These are phyloP conservation scores for Lasioglossum calceatum DNA, from an alignment of 2,888 invertebrate species.

Conservation along the genomic window DNA sequence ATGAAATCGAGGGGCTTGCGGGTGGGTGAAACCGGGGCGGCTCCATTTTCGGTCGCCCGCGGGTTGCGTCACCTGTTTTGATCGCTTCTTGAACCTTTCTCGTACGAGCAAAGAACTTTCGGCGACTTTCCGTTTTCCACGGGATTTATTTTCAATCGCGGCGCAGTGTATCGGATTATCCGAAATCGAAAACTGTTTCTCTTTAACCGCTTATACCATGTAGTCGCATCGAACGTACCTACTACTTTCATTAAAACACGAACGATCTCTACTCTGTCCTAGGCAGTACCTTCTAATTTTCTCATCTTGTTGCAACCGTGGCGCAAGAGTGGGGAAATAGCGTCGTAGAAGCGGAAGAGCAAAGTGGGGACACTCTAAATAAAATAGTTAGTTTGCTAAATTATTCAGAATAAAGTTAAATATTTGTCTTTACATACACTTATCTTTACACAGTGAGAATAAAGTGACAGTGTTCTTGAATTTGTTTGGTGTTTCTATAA, in stretches of 20 bases:
- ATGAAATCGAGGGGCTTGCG: slow-evolving; percentile 17
- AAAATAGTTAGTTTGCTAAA: no score
- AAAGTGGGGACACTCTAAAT: no score
- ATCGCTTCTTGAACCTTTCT: slow-evolving; percentile 36
- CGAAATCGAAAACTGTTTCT: not conserved
- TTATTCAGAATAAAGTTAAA: no score
- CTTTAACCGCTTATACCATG: not conserved
- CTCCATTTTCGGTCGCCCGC: slow-evolving; percentile 6
- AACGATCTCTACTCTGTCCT: no score
- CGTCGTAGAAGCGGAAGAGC: no score
- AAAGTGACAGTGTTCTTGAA: no score
- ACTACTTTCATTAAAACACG: not conserved
- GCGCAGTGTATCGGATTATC: not conserved
- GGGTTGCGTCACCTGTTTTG: slow-evolving; percentile 12
- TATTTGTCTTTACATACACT: no score
- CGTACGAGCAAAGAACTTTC: not conserved
- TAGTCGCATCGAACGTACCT: not conserved
- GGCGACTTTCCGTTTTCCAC: not conserved
- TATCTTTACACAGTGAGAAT: no score
- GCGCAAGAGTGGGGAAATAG: no score
- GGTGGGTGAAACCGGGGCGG: not conserved
- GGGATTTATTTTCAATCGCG: not conserved
- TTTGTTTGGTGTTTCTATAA: no score
- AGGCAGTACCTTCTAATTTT: no score
- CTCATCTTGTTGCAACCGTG: no score